Conservation (phyloP, 2,797 vertebrate species). For the Podarcis lilfordi region DNA sequence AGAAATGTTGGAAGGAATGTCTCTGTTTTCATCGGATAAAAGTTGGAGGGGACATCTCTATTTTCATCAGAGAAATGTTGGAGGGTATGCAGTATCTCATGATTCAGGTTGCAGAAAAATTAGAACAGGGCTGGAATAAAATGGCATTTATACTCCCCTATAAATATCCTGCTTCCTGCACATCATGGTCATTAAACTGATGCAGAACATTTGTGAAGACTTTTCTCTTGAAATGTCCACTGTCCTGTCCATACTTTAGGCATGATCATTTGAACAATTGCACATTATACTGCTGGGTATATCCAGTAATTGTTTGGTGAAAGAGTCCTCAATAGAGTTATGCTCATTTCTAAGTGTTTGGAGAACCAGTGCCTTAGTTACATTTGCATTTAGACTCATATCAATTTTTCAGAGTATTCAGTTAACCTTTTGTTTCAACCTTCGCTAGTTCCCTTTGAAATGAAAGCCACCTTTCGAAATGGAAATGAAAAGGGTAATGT, state of each 20-base stretch:
- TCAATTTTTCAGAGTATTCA: conserved; percentile 29
- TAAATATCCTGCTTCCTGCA: background rate
- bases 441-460: conserved; percentile 23
- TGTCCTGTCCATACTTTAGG: background rate
- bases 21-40: no score
- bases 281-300: background rate
- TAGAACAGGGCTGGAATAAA: background rate
- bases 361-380: conserved; percentile 12
- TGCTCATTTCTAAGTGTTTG: background rate
- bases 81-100: no score
- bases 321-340: background rate
- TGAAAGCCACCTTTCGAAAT: conserved; percentile 39
- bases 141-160: background rate
- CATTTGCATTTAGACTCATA: conserved; percentile 36
- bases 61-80: no score
- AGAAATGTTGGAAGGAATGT: no score
- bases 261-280: background rate
- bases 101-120: background rate
- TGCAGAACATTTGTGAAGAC: background rate
- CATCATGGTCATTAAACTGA: background rate
- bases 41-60: no score
- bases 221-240: background rate
- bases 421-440: conserved; percentile 46
- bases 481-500: conserved; percentile 45
- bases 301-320: background rate